A percentile compares a stretch with the other conserved stretches of the same genome.
These are phyloP conservation scores for Spea multiplicata DNA, from an alignment of 2,113 vertebrate species.

Conservation along the genomic window DNA sequence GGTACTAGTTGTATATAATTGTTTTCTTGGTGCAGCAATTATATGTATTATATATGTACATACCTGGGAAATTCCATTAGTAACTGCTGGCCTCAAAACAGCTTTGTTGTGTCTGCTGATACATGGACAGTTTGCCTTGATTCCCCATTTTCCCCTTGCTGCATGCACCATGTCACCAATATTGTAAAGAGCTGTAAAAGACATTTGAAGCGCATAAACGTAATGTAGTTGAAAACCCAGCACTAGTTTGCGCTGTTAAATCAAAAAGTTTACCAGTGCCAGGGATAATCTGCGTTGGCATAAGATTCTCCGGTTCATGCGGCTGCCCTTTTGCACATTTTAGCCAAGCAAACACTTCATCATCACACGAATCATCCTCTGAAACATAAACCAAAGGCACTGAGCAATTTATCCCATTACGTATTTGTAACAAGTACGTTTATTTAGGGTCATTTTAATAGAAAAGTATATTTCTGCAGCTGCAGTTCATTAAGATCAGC, in stretches of 20 bases:
- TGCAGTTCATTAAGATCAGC: no score
- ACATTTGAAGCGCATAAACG: constrained; percentile 14
- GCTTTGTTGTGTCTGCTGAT: constrained; percentile 90
- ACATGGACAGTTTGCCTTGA: constrained; percentile 98
- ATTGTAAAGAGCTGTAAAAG: constrained; percentile 86
- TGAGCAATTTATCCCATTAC: no score
- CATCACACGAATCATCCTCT: constrained; percentile 85
- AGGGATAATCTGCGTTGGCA: constrained; percentile 98
- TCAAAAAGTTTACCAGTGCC: constrained; percentile 80
- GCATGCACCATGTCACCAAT: constrained; percentile 98
- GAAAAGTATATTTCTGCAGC: no score
- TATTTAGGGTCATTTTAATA: no score
- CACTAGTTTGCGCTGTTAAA: neutral
- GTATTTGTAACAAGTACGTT: no score
- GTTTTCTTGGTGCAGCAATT: no score
- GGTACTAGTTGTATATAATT: neutral
- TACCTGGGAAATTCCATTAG: constrained; percentile 97
- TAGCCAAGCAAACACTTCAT: constrained; percentile 96
- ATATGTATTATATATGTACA: neutral
- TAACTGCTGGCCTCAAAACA: constrained; percentile 82
- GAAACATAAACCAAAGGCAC: neutral
- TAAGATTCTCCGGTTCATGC: constrained; percentile 96
- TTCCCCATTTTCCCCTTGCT: constrained; percentile 96
- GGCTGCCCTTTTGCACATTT: constrained; percentile 98
- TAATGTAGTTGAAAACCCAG: neutral